Conservation (phyloP, 2,797 vertebrate genomes). For the Peromyscus aztecus region DNA sequence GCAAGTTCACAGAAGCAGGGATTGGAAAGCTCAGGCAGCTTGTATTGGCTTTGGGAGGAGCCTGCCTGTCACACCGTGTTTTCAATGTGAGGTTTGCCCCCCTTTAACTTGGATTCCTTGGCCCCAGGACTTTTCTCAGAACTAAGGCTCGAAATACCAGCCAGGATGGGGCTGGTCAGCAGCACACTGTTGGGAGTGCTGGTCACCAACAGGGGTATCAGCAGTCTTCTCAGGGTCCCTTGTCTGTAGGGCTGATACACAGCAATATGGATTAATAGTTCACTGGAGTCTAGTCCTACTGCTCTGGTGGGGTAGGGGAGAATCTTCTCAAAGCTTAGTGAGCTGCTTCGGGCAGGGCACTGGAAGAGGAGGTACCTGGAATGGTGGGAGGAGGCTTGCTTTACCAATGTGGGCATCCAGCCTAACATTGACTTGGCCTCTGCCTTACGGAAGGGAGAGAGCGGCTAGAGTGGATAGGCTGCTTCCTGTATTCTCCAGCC, state of each 20-base stretch:
- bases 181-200: neutral
- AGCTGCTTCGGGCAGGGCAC: neutral
- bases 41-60: constrained; percentile 23
- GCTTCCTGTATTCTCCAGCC: neutral
- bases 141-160: neutral
- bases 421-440: neutral
- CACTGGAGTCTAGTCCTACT: too few species aligned
- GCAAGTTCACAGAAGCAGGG: neutral
- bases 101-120: neutral
- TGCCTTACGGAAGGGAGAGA: neutral
- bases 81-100: neutral
- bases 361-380: neutral
- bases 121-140: neutral
- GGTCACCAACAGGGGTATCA: neutral
- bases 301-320: neutral
- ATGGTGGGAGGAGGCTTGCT: neutral
- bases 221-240: neutral
- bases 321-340: neutral
- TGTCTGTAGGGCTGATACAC: neutral
- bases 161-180: neutral
- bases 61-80: neutral
- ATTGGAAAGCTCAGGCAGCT: neutral
- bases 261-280: neutral
- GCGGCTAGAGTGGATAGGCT: neutral
- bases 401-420: neutral